Evolutionary conservation across 2,888 invertebrate species (phyloP).

Genomic region (Hypomecis punctinalis): DNA sequence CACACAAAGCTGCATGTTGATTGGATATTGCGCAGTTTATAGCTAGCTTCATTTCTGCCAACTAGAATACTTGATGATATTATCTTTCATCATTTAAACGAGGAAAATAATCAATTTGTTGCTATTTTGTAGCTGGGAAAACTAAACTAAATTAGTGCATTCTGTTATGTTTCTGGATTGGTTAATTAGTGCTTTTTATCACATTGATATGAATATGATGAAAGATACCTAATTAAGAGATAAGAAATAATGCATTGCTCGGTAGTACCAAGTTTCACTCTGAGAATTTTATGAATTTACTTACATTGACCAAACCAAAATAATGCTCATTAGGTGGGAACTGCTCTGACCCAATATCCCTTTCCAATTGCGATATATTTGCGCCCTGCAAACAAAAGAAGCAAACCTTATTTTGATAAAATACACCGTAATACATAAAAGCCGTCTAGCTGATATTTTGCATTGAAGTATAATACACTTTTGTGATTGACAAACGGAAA

Average conservation of each 20-base stretch:
- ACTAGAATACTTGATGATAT: too few species aligned
- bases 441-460: conserved; percentile 7
- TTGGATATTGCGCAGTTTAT: too few species aligned
- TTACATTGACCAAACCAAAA: conserved; percentile 99
- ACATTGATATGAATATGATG: background rate
- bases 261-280: too few species aligned
- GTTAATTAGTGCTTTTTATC: background rate
- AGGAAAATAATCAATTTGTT: too few species aligned
- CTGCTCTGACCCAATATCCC: conserved; percentile 99
- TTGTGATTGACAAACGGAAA: conserved; percentile 25
- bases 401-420: background rate
- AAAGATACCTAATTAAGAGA: background rate
- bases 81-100: too few species aligned
- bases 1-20: too few species aligned
- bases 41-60: too few species aligned
- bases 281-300: conserved; percentile 62
- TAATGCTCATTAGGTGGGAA: conserved; percentile 99
- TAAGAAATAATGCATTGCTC: background rate
- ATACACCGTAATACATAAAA: conserved; percentile 1
- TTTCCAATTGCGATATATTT: conserved; percentile 99
- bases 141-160: too few species aligned
- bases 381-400: conserved; percentile 90
- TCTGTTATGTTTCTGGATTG: too few species aligned
- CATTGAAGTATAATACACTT: too few species aligned
- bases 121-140: too few species aligned